Evolutionary conservation across 1,140 invertebrate species (phyloP).

Genomic region (Phthorimaea operculella): DNA sequence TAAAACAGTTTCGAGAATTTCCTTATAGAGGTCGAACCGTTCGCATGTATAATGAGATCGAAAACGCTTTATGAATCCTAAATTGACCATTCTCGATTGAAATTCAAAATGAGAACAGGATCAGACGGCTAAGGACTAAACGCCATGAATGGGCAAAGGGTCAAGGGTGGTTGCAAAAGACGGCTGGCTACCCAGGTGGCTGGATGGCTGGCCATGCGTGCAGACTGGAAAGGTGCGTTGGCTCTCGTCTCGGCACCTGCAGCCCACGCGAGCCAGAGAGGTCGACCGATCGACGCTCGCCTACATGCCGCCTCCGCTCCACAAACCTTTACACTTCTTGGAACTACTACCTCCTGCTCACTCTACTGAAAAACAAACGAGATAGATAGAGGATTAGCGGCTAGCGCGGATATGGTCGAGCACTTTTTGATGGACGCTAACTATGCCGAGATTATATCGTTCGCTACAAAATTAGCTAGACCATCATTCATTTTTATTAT

Average conservation of each 20-base stretch:
- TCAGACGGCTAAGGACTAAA: neutral
- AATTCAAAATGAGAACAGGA: no score
- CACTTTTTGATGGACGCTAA: neutral
- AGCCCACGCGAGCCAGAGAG: constrained; percentile 42
- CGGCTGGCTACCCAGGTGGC: neutral
- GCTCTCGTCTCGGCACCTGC: constrained; percentile 32
- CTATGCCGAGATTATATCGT: neutral
- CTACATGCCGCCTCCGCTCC: constrained; percentile 33
- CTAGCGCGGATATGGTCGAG: neutral
- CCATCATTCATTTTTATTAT: no score
- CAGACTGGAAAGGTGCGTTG: constrained; percentile 52
- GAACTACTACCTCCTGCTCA: neutral
- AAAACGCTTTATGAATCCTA: no score
- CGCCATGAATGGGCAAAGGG: neutral
- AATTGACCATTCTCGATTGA: no score
- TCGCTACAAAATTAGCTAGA: no score
- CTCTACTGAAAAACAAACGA: neutral
- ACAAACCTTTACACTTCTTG: constrained; percentile 7
- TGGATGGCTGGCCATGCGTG: constrained; percentile 21
- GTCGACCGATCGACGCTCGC: constrained; percentile 24
- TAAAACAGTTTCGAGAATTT: no score
- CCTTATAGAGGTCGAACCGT: no score
- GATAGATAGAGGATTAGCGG: neutral
- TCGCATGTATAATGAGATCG: no score
- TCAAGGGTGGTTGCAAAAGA: constrained; percentile 10